Conservation (phyloP, 2,113 vertebrate genomes). For the Bothrops jararaca region DNA sequence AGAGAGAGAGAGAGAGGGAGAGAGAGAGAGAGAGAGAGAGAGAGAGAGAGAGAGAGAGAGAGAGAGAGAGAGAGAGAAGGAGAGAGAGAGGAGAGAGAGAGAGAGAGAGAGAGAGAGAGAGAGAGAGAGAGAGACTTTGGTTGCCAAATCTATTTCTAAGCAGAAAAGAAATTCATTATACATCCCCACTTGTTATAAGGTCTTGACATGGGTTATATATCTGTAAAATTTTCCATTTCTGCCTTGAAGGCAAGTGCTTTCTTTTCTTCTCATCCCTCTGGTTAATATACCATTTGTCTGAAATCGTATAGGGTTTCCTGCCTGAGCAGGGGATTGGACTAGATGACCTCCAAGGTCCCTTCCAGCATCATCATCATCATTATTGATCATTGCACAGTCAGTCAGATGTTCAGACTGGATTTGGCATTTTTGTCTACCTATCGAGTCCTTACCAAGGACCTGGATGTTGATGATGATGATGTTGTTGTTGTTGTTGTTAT, state of each 20-base stretch:
- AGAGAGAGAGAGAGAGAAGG: slow-evolving; percentile 43
- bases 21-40: slow-evolving; percentile 25
- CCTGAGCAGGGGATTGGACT: too few relatives aligned
- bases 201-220: slow-evolving; percentile 39
- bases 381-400: too few relatives aligned
- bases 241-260: slow-evolving; percentile 49
- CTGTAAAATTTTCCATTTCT: slow-evolving; percentile 48
- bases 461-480: too few relatives aligned
- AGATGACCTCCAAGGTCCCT: too few relatives aligned
- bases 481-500: too few relatives aligned
- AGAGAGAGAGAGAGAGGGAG: slow-evolving; percentile 44
- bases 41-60: slow-evolving; percentile 37
- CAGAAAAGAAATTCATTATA: neutral
- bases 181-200: slow-evolving; percentile 23
- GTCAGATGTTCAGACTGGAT: too few relatives aligned
- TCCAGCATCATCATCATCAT: too few relatives aligned
- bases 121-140: slow-evolving; percentile 46
- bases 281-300: slow-evolving; percentile 31
- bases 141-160: slow-evolving; percentile 38
- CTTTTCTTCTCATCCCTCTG: slow-evolving; percentile 42
- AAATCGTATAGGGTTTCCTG: too few relatives aligned
- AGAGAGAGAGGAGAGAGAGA: slow-evolving; percentile 30
- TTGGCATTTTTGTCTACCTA: too few relatives aligned
- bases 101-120: slow-evolving; percentile 30
- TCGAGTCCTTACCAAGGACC: too few relatives aligned